Percentiles rank a stretch among this genome's conserved stretches.
Evolutionary conservation across 2,113 vertebrate species (phyloP).

Genomic region (Caranx ignobilis): DNA sequence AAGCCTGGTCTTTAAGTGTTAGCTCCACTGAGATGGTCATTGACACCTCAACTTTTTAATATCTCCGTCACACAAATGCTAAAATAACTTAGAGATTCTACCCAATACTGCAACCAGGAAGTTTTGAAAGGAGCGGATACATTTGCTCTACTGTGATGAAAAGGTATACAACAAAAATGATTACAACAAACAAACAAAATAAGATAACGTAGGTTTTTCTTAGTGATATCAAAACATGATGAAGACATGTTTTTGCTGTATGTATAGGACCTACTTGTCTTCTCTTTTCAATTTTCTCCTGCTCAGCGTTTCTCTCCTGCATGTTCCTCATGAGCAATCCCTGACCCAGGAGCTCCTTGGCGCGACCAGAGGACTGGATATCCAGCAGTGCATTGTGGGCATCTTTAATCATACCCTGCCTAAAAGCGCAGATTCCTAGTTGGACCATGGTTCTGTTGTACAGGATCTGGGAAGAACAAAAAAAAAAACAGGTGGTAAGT

Average conservation of each 20-base stretch:
- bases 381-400: constrained; percentile 93
- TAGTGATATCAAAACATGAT: neutral
- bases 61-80: too few species aligned
- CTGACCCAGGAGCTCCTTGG: constrained; percentile 94
- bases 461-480: constrained; percentile 85
- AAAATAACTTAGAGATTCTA: neutral
- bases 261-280: constrained; percentile 81
- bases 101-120: too few species aligned
- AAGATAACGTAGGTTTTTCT: too few species aligned
- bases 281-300: constrained; percentile 94
- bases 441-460: constrained; percentile 97
- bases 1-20: neutral
- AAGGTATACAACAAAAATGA: too few species aligned
- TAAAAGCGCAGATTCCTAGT: constrained; percentile 94
- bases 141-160: too few species aligned
- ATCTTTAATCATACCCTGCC: constrained; percentile 94
- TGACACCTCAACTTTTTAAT: neutral
- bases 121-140: too few species aligned
- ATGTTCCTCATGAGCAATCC: constrained; percentile 93
- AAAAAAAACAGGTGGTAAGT: neutral
- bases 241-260: neutral
- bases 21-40: neutral
- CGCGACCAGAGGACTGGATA: constrained; percentile 92
- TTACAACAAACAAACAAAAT: neutral
- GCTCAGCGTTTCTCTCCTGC: constrained; percentile 94